Percentiles rank a stretch among this genome's conserved stretches.
phyloP scores from a whole-genome alignment of 1,140 invertebrate species.

The Daktulosphaira vitifoliae region DNA sequence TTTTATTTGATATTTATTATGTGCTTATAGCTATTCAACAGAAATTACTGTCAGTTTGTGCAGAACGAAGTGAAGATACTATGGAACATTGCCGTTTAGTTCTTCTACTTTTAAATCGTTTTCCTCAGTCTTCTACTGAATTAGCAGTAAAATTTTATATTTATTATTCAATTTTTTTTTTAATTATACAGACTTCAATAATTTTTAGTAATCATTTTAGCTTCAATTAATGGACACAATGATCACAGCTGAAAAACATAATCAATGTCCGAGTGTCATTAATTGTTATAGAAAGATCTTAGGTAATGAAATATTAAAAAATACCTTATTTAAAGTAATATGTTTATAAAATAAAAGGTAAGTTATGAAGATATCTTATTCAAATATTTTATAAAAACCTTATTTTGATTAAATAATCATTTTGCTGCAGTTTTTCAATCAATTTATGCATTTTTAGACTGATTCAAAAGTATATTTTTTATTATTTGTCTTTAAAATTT shows the following conservation, averaged over 20 bases:
- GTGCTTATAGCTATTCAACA: constrained; percentile 61
- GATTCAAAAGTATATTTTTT: not conserved
- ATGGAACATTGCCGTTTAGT: constrained; percentile 76
- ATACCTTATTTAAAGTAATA: not conserved
- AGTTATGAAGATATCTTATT: not conserved
- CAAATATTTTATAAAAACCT: too few species aligned
- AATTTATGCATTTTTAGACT: too few species aligned
- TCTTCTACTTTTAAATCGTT: constrained; percentile 65
- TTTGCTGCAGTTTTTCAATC: too few species aligned
- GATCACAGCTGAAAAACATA: constrained; percentile 34
- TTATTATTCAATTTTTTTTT: constrained; percentile 26
- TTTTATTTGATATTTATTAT: not conserved
- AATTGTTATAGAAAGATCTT: constrained; percentile 64
- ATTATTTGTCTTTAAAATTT: too few species aligned
- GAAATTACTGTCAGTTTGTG: constrained; percentile 64
- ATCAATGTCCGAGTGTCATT: constrained; percentile 45
- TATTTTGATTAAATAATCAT: too few species aligned
- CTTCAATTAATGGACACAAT: constrained; percentile 33
- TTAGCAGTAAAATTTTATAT: constrained; percentile 55
- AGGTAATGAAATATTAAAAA: constrained; percentile 37
- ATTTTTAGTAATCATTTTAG: constrained; percentile 6
- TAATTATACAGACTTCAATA: not conserved
- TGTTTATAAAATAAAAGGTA: not conserved
- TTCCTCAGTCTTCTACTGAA: constrained; percentile 65
- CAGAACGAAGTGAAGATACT: constrained; percentile 75